These are phyloP conservation scores for Pyrgilauda ruficollis DNA, from an alignment of 2,113 vertebrate species.

Conservation along the genomic window DNA sequence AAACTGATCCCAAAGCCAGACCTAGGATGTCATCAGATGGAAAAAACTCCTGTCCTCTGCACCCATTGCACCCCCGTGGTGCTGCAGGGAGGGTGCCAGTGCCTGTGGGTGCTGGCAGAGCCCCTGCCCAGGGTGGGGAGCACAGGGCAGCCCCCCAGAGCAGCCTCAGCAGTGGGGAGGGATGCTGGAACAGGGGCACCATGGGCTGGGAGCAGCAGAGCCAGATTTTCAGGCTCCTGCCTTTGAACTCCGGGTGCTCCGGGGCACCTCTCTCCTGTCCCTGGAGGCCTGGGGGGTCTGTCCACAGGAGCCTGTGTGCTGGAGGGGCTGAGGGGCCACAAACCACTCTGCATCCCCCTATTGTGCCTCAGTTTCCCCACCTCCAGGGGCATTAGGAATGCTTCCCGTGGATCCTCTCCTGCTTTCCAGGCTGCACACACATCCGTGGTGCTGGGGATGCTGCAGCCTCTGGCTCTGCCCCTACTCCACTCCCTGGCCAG, in stretches of 20 bases:
- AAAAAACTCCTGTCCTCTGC: not conserved
- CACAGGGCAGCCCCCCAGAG: not conserved
- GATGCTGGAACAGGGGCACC: rapidly evolving
- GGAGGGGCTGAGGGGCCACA: not conserved
- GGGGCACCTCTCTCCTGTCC: not conserved
- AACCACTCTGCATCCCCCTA: rapidly evolving
- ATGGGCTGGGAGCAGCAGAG: not conserved
- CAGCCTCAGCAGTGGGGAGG: not conserved
- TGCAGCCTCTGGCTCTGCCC: rapidly evolving
- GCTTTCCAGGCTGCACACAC: not conserved
- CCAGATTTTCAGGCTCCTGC: constrained; percentile 10
- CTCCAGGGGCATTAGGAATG: not conserved
- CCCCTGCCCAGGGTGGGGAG: not conserved
- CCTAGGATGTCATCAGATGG: not conserved
- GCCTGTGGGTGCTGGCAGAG: not conserved
- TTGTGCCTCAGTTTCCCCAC: not conserved
- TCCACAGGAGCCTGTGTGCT: rapidly evolving
- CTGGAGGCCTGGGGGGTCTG: rapidly evolving
- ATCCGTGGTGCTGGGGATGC: not conserved
- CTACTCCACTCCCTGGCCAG: rapidly evolving
- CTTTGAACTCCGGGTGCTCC: not conserved
- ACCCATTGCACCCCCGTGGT: rapidly evolving
- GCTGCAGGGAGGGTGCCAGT: not conserved
- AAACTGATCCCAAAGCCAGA: not conserved
- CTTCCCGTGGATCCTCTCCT: rapidly evolving